phyloP scores from a whole-genome alignment of 1,140 invertebrate genomes.

The Agrilus planipennis region DNA sequence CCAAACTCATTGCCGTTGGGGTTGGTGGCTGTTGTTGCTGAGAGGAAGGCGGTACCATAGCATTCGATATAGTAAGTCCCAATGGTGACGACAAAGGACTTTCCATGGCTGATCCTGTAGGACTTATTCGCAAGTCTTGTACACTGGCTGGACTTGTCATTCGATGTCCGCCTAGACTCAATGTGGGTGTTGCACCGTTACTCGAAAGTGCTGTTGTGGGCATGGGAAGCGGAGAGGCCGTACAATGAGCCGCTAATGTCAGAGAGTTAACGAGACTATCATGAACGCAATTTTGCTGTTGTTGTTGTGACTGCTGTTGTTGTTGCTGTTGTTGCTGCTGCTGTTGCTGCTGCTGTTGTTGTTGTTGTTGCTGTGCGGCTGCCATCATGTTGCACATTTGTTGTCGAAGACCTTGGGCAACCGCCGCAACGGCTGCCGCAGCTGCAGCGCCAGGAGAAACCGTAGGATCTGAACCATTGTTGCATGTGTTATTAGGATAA shows the following conservation, averaged over 20 bases:
- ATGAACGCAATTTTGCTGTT: slow-evolving; percentile 41
- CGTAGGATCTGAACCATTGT: slow-evolving; percentile 47
- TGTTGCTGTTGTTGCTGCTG: no score
- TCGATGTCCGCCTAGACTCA: slow-evolving; percentile 29
- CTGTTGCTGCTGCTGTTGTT: no score
- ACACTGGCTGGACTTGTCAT: slow-evolving; percentile 31
- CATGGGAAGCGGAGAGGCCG: no score
- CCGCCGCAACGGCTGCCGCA: slow-evolving; percentile 60
- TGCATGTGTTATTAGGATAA: slow-evolving; percentile 34
- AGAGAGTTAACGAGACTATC: slow-evolving; percentile 36
- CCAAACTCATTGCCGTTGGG: slow-evolving; percentile 31
- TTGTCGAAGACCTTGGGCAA: slow-evolving; percentile 54
- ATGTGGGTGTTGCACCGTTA: slow-evolving; percentile 29
- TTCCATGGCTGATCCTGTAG: slow-evolving; percentile 30
- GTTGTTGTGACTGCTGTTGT: no score
- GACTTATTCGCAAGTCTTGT: slow-evolving; percentile 32
- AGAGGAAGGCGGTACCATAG: slow-evolving; percentile 30
- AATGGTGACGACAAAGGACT: slow-evolving; percentile 42
- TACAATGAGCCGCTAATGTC: slow-evolving; percentile 31
- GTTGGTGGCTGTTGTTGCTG: no score
- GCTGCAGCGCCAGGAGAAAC: slow-evolving; percentile 51
- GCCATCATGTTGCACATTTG: slow-evolving; percentile 63
- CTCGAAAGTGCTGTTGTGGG: slow-evolving; percentile 29
- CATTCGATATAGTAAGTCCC: slow-evolving; percentile 29
- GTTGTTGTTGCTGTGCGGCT: slow-evolving; percentile 45